Conservation (phyloP, 2,888 invertebrate genomes). For the Limnephilus rhombicus region DNA sequence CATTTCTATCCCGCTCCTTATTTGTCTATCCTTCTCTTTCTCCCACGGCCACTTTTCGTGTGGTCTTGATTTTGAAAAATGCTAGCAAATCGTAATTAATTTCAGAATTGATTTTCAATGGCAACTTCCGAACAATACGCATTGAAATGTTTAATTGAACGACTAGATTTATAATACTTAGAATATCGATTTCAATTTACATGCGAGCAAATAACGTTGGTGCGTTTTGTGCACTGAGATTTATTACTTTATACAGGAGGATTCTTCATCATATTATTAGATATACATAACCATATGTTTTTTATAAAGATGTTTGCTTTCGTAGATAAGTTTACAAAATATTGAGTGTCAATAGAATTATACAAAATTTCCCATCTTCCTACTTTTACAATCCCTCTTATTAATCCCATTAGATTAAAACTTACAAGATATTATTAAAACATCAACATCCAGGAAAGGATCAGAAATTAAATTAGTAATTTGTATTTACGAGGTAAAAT, state of each 20-base stretch:
- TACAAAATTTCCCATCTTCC: too few relatives aligned
- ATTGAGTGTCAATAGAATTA: neutral
- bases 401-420: too few relatives aligned
- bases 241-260: neutral
- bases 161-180: slow-evolving; percentile 34
- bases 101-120: slow-evolving; percentile 64
- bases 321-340: neutral
- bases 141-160: slow-evolving; percentile 54
- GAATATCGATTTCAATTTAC: neutral
- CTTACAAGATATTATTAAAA: too few relatives aligned
- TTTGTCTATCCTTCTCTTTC: slow-evolving; percentile 21
- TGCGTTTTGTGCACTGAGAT: neutral
- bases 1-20: slow-evolving; percentile 11
- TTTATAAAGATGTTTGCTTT: neutral
- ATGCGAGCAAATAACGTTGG: neutral
- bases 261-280: neutral
- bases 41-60: slow-evolving; percentile 51
- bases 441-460: too few relatives aligned
- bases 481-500: too few relatives aligned
- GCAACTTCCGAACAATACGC: slow-evolving; percentile 57
- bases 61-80: slow-evolving; percentile 61
- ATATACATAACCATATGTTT: neutral
- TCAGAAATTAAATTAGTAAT: too few relatives aligned
- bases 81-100: slow-evolving; percentile 63
- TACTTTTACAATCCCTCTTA: too few relatives aligned